Conservation (phyloP, 2,113 vertebrate species). For the Cariama cristata region DNA sequence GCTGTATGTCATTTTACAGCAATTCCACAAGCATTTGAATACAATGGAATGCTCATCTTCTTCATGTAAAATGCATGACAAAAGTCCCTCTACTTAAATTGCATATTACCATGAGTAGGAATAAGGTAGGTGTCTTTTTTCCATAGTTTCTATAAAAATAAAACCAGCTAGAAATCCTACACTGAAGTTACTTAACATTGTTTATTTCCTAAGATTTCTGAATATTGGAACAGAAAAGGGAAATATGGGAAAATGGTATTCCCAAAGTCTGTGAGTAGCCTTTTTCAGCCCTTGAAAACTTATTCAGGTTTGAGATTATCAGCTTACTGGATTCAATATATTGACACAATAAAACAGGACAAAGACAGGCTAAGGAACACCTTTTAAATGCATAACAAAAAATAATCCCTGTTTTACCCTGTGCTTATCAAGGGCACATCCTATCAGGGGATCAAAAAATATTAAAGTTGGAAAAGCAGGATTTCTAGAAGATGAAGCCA, state of each 20-base stretch:
- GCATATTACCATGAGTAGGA: not conserved
- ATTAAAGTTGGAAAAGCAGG: rapidly evolving
- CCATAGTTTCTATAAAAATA: not conserved
- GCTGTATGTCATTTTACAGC: constrained; percentile 33
- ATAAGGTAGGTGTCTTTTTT: not conserved
- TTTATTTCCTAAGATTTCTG: not conserved
- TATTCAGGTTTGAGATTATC: not conserved
- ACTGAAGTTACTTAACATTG: not conserved
- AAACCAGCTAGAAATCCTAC: not conserved
- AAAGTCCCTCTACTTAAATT: constrained; percentile 4
- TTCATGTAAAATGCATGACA: constrained; percentile 34
- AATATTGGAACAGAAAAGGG: not conserved
- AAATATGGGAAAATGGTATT: not conserved
- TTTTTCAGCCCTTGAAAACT: not conserved
- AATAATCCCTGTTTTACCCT: not conserved
- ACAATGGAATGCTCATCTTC: constrained; percentile 15
- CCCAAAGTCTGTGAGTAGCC: not conserved
- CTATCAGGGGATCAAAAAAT: not conserved
- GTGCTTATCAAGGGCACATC: not conserved
- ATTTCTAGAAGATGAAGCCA: not conserved
- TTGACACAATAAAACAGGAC: not conserved
- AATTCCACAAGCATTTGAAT: constrained; percentile 43
- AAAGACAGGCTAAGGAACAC: not conserved
- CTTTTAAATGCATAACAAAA: not conserved
- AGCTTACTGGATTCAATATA: not conserved